Conservation (phyloP, 1,140 invertebrate genomes). For the Bombus waltoni region DNA sequence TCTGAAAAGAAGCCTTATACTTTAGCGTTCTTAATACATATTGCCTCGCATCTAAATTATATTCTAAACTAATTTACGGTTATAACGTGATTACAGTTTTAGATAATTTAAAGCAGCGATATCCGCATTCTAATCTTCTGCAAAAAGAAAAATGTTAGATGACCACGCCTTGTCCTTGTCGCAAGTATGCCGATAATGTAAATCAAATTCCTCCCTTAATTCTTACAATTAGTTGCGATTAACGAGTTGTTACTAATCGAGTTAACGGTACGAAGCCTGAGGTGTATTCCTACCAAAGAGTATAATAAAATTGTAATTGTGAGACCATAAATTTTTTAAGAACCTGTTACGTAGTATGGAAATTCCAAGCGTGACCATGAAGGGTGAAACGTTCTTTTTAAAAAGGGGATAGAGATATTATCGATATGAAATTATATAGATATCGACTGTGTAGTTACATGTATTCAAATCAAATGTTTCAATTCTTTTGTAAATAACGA, state of each 20-base stretch:
- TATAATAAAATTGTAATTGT: slow-evolving; percentile 1
- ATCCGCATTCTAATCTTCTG: neutral
- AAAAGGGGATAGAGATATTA: no score
- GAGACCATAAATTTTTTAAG: neutral
- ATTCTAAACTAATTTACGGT: neutral
- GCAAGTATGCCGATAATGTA: neutral
- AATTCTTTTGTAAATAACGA: no score
- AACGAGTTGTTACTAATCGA: neutral
- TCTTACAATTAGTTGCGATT: neutral
- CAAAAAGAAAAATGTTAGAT: neutral
- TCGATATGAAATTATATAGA: neutral
- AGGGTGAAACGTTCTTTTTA: neutral
- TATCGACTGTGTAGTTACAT: no score
- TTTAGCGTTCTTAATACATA: neutral
- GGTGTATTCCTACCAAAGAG: neutral
- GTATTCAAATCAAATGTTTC: no score
- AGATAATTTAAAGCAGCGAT: neutral
- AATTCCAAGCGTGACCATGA: neutral
- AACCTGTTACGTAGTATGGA: neutral
- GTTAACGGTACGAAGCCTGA: neutral
- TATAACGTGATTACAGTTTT: neutral
- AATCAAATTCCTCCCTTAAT: neutral
- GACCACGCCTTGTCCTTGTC: neutral
- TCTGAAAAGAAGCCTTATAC: neutral
- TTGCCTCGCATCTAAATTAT: neutral